Evolutionary conservation across 2,888 invertebrate species (phyloP), one percentile per base, ranked within the genome.

Genomic region (Onthophagus sagittarius): DNA sequence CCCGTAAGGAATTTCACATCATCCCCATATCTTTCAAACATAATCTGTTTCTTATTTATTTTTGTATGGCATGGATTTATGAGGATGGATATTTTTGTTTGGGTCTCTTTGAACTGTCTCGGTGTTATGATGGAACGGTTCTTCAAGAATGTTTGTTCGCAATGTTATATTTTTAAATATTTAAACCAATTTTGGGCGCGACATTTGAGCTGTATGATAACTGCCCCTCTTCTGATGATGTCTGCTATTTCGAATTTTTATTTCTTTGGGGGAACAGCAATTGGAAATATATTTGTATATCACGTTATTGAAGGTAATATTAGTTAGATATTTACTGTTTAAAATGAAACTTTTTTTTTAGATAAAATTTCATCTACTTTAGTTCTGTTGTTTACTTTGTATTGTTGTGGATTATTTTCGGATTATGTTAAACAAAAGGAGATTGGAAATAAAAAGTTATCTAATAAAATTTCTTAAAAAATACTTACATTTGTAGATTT

Each of bases 211-310:
- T 94, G 92, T 72, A 78, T 92, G 6, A 79, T 93, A 74, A 90
- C 92, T 75, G 88, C 92, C 31, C 95, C 95, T 23, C 85, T 96
- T 69, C 89, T 95, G 77, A 90, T 92, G 31, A 85, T 95, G 77
- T 95, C 96, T 9, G 93, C 93, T 0, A 88, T 95, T 80, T 95
- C 96, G 0, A 96, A 94, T 86, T 94, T 95, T 82, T 96, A 93
- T 85, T 95, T 97, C 83, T 94, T 96, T 85, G 93, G 91, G 75
- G 94, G 93, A 0, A 87, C 86, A 75, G 89, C 91, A 73, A 88
- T 95, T 74, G 96, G 95, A 5, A 87, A 92, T 81, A 87, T 92
- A 77, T 93, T 92, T 82, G 86, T 93, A 80, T 85, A 87, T 62
- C 88, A 90, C 79, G 85, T 94, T 72, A 80, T 88, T 39, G 79